Base-by-base conservation (phyloP, 2,797 vertebrate genomes). In the Streptopelia turtur region DNA sequence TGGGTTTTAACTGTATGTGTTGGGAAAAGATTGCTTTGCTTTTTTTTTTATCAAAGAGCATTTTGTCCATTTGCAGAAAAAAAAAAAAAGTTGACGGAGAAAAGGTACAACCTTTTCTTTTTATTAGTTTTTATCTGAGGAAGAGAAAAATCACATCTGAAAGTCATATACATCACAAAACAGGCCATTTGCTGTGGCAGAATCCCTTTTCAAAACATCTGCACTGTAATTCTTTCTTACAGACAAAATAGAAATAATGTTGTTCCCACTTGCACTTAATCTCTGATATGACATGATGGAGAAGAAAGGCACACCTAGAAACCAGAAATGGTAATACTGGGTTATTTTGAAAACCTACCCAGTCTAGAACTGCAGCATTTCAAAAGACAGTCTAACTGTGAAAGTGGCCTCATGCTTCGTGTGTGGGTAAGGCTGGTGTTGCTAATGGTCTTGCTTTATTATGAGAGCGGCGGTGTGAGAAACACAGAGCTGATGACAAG, bases 331-430 rank as follows among this genome's bases (percentile, higher is more conserved):
- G 35, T 52, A 16, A 20, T 4, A 8, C 45, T 2, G 31, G n/a
- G 16, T 49, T 30, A 7, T 50, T 50, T 45, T 33, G 52, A 15
- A 49, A 84, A 91, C 89, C 47, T 22, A 63, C 77, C 81, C 78
- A 90, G 88, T 71, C 88, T 24, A 53, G 97, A 89, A 95, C 97
- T 93, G 83, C 83, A 96, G 97, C 91, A 94, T 45, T 96, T 93
- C 60, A 24, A 25, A 59, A 90, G 56, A 23, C 82, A 35, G 20
- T 59, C 25, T 20, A 43, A 13, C 25, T 37, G 3, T 63, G 55
- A 70, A 20, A 61, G n/a, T 17, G 7, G 28, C 12, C n/a, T 78
- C 15, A 4, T 39, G 66, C 65, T 80, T 66, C 52, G 12, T 24
- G 72, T 18, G 24, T 20, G 35, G 43, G 43, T 50, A 80, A 92